Base-by-base conservation (phyloP, 2,888 invertebrate species). In the Trichogramma dendrolimi region DNA sequence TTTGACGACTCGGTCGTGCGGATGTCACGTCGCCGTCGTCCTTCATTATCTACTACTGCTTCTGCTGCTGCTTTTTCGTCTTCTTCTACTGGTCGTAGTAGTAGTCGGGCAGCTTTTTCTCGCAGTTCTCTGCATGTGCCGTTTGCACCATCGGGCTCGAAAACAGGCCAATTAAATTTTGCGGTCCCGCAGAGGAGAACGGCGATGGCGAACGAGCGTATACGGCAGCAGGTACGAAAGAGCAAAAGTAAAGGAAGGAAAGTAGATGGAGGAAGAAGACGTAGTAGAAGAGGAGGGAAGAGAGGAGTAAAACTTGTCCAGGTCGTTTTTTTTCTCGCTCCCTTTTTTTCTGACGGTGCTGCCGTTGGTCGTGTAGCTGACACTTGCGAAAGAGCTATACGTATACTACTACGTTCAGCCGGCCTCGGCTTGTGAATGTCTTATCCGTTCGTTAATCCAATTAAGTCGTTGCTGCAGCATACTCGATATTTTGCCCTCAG, bases 391-490 rank as follows among this genome's bases (percentile, higher is more conserved):
- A 11, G n/a, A 4, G 53, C 44, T 42, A 7, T n/a, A 6, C 54
- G 54, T 27, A 27, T 27, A 27, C 27, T 2, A 27, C 27, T 27
- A 27, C 2, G 27, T 27, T 27, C 27, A 27, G 27, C 27, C 27
- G 27, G 50, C 50, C 42, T 11, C 38, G 50, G 47, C 63, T 61
- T 58, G 49, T 50, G 60, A 55, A 56, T 59, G 61, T 80, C 80
- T 57, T 67, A 67, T 67, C 79, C 79, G 68, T 75, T 76, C 67
- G 80, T 82, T 69, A 79, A 80, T 72, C 80, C 64, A 64, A 64
- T 64, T 64, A 61, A 51, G 58, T 41, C 50, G 56, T 27, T 39
- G 54, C 58, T 51, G 48, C 39, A 14, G 38, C 50, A 6, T 40
- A 14, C 40, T 11, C 52, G 38, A 57, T 47, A 27, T 27, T 27